phyloP scores from a whole-genome alignment of 2,113 vertebrate genomes.

The Python bivittatus region DNA sequence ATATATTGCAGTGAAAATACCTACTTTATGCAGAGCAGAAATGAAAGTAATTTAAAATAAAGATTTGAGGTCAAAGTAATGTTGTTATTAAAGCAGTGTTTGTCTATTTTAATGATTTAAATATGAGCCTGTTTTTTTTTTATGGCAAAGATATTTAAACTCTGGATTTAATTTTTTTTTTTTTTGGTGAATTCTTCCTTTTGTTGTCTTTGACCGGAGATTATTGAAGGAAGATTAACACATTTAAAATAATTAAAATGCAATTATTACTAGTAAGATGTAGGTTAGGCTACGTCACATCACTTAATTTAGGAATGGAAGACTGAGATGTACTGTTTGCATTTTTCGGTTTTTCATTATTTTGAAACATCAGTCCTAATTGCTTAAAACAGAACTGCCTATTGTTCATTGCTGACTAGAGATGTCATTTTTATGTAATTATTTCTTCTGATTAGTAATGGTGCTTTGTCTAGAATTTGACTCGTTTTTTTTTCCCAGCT shows the following conservation, averaged over 20 bases:
- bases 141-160: background rate
- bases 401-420: background rate
- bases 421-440: background rate
- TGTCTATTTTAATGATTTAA: slow-evolving; percentile 12
- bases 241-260: background rate
- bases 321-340: background rate
- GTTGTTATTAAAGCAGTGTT: slow-evolving; percentile 10
- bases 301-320: slow-evolving; percentile 11
- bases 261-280: background rate
- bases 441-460: background rate
- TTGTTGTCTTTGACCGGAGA: background rate
- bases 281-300: background rate
- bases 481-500: background rate
- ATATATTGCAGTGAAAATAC: background rate
- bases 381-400: background rate
- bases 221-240: background rate
- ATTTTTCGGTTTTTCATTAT: background rate
- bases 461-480: background rate
- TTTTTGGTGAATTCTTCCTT: background rate
- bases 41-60: slow-evolving; percentile 2
- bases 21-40: slow-evolving; percentile 12
- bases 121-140: background rate
- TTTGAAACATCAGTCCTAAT: background rate
- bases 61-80: slow-evolving; percentile 5
- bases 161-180: background rate